phyloP scores from a whole-genome alignment of 2,113 vertebrate species.

The Cryptomyrus ogoouensis region DNA sequence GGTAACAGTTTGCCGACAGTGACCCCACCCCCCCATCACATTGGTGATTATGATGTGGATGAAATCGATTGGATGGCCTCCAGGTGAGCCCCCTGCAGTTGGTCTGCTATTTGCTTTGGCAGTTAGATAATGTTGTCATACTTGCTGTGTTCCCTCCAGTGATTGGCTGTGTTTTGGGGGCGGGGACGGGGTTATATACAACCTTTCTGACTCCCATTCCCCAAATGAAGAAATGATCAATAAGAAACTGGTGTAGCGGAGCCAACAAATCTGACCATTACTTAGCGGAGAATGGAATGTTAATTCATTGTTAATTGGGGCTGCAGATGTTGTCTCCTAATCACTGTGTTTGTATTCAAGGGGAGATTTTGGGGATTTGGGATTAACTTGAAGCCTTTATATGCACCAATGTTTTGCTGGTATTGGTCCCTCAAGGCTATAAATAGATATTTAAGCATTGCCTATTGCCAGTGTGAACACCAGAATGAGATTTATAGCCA shows the following conservation, averaged over 20 bases:
- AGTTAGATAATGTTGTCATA: neutral
- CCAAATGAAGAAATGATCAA: neutral
- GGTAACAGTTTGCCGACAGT: neutral
- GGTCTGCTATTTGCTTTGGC: neutral
- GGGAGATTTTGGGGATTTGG: neutral
- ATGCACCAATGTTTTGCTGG: neutral
- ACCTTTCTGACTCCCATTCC: neutral
- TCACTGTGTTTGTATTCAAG: neutral
- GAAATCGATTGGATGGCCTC: neutral
- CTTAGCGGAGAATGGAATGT: neutral
- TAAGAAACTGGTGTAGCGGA: neutral
- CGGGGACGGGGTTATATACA: neutral
- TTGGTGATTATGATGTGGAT: neutral
- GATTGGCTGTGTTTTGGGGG: neutral
- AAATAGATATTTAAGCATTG: slow-evolving; percentile 7
- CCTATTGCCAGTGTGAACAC: neutral
- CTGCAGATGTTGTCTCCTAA: slow-evolving; percentile 18
- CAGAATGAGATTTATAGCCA: neutral
- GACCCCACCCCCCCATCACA: neutral
- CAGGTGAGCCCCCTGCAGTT: neutral
- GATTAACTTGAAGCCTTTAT: slow-evolving; percentile 8
- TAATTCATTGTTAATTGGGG: slow-evolving; percentile 23
- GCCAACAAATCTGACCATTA: slow-evolving; percentile 21
- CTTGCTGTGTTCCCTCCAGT: neutral
- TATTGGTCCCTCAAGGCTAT: neutral